Evolutionary conservation across 2,888 invertebrate genomes (phyloP).

Genomic region (Priocnemis perturbator): DNA sequence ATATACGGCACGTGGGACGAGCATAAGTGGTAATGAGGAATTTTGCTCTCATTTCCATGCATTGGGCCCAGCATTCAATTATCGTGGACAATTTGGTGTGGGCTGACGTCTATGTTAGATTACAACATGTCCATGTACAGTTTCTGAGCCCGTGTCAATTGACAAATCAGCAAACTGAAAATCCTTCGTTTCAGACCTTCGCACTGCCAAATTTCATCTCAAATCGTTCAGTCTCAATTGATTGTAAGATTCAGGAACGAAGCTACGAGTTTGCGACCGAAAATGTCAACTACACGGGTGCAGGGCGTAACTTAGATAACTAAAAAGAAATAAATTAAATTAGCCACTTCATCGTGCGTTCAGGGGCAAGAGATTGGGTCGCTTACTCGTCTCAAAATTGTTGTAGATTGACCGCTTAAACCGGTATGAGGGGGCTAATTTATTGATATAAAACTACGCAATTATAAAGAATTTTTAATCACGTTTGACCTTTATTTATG

Average conservation of each 20-base stretch:
- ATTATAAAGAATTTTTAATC: conserved; percentile 69
- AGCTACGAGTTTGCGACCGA: conserved; percentile 45
- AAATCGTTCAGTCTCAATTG: too few relatives aligned
- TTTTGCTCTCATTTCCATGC: conserved; percentile 6
- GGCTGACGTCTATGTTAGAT: conserved; percentile 75
- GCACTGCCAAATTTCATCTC: not conserved
- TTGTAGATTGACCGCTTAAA: too few relatives aligned
- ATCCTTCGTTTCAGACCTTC: conserved; percentile 7
- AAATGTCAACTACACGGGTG: conserved; percentile 62
- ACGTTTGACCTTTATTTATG: conserved; percentile 72
- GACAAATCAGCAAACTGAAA: conserved; percentile 52
- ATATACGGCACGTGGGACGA: too few relatives aligned
- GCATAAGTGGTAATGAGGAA: not conserved
- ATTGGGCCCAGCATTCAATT: conserved; percentile 59
- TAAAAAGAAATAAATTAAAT: conserved; percentile 53
- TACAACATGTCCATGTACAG: conserved; percentile 73
- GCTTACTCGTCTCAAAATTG: too few relatives aligned
- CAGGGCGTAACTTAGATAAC: conserved; percentile 67
- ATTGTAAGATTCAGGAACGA: not conserved
- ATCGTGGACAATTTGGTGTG: conserved; percentile 74
- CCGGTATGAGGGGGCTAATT: conserved; percentile 49
- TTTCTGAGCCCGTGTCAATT: conserved; percentile 67
- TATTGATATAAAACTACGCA: conserved; percentile 67
- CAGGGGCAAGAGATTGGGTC: not conserved
- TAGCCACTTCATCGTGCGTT: conserved; percentile 58